Evolutionary conservation across 92 coral and sea anemone genomes (phyloP).

Genomic region (Bergia puertoricense): DNA sequence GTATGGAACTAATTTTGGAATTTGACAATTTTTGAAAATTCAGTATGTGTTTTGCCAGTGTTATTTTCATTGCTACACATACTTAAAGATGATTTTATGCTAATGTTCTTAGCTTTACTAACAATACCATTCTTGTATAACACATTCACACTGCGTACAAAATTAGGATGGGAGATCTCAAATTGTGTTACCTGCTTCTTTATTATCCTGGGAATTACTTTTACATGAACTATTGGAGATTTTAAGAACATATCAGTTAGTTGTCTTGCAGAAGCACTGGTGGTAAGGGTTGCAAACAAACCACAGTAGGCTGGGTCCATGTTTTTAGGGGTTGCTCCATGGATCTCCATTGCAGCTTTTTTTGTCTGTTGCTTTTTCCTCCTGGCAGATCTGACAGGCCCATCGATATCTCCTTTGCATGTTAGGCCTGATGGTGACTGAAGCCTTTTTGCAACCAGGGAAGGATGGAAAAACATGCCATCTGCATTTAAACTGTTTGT

Average conservation of each 20-base stretch:
- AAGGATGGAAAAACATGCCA: background rate
- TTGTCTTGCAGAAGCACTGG: slow-evolving; percentile 32
- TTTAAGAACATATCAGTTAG: slow-evolving; percentile 49
- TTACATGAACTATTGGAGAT: background rate
- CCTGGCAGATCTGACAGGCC: slow-evolving; percentile 40
- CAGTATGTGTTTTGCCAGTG: slow-evolving; percentile 48
- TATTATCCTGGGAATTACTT: slow-evolving; percentile 48
- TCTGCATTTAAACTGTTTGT: background rate
- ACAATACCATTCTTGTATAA: slow-evolving; percentile 50
- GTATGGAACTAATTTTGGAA: slow-evolving; percentile 60
- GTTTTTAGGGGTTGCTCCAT: slow-evolving; percentile 49
- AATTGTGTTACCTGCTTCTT: slow-evolving; percentile 28
- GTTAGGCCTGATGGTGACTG: slow-evolving; percentile 37
- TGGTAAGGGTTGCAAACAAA: slow-evolving; percentile 28
- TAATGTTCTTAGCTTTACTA: slow-evolving; percentile 51
- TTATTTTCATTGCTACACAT: slow-evolving; percentile 49
- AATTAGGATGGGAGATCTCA: slow-evolving; percentile 46
- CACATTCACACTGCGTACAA: slow-evolving; percentile 63
- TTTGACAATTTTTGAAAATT: slow-evolving; percentile 47
- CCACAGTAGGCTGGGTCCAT: slow-evolving; percentile 57
- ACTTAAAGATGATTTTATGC: slow-evolving; percentile 53
- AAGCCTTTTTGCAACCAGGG: slow-evolving; percentile 38
- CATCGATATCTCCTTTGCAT: slow-evolving; percentile 31
- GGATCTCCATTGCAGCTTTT: slow-evolving; percentile 52
- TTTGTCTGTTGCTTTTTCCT: background rate